Conservation (phyloP, 2,797 vertebrate species). For the Phrynocephalus guinanensis region DNA sequence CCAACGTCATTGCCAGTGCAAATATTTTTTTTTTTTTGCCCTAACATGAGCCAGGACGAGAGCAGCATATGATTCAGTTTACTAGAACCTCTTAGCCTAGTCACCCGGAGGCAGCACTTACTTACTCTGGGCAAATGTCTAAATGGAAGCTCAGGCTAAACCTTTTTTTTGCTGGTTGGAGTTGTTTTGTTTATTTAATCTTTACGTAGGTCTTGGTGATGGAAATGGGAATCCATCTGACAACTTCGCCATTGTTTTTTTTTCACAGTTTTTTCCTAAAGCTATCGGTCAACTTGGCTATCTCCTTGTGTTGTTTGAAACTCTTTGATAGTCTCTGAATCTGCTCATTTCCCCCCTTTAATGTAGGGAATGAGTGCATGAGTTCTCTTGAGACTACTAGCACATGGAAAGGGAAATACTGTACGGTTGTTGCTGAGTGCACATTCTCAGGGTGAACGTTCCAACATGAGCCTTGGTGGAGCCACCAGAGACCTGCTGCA, state of each 20-base stretch:
- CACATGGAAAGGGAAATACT: background rate
- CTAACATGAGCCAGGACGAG: background rate
- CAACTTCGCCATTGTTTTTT: background rate
- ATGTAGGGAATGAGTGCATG: background rate
- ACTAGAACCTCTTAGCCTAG: background rate
- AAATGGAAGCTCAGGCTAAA: background rate
- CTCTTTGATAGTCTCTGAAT: background rate
- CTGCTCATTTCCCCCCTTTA: background rate
- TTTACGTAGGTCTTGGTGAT: background rate
- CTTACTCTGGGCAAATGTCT: background rate
- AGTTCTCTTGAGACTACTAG: background rate
- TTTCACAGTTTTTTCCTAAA: background rate
- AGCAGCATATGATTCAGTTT: background rate
- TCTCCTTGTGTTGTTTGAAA: background rate
- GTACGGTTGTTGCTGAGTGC: background rate
- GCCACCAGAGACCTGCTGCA: background rate
- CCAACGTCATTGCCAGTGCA: too few relatives aligned
- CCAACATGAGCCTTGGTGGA: background rate
- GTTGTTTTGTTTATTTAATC: background rate
- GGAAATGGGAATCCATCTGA: background rate
- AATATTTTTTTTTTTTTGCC: background rate
- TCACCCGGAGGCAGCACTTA: background rate
- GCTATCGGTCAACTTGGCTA: background rate
- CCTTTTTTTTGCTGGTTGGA: background rate
- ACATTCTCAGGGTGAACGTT: constrained; percentile 14